These are phyloP conservation scores for Bos javanicus DNA, from an alignment of 2,113 vertebrate species.

Conservation along the genomic window DNA sequence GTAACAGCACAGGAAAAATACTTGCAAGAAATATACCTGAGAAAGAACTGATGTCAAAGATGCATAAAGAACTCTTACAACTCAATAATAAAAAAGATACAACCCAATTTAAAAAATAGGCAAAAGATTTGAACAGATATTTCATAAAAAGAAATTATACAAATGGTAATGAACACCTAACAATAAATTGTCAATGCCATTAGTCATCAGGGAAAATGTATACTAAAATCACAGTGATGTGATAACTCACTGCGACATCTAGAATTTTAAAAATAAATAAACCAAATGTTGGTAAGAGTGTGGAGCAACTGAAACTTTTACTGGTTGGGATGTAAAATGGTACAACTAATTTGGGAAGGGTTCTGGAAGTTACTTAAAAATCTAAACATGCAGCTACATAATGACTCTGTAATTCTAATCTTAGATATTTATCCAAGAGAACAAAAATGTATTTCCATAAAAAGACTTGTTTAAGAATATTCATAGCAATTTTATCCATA, in stretches of 20 bases:
- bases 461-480: background rate
- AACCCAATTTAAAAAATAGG: background rate
- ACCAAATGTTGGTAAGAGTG: background rate
- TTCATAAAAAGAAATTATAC: background rate
- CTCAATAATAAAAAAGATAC: background rate
- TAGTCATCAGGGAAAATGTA: background rate
- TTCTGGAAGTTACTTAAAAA: background rate
- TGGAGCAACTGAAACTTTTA: background rate
- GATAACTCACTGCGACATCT: background rate
- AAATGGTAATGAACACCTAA: background rate
- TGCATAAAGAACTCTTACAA: background rate
- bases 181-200: background rate
- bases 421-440: background rate
- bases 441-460: background rate
- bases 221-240: background rate
- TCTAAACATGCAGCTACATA: background rate
- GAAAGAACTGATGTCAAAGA: background rate
- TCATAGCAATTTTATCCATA: background rate
- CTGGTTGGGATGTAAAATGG: background rate
- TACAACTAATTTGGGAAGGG: background rate
- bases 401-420: background rate
- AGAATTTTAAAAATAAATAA: background rate
- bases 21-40: background rate
- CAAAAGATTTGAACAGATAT: background rate
- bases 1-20: background rate